Evolutionary conservation across 2,113 vertebrate species (phyloP).

Genomic region (Gadus macrocephalus): DNA sequence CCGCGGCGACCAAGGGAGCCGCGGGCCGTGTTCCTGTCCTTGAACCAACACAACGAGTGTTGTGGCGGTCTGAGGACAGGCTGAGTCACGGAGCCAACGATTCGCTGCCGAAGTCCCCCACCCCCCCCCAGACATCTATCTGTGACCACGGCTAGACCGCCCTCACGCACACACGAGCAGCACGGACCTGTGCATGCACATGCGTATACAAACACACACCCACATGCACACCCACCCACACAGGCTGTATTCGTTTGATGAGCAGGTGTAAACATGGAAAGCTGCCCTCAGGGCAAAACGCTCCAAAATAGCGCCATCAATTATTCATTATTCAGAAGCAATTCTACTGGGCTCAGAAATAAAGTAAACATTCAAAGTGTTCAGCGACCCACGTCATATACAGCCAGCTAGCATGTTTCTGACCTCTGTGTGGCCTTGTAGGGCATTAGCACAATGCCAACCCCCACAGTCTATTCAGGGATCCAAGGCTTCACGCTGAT

Average conservation of each 20-base stretch:
- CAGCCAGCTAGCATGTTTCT: too few relatives aligned
- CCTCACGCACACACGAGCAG: not conserved
- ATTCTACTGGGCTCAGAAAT: constrained; percentile 15
- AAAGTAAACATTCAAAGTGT: not conserved
- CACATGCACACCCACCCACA: constrained; percentile 2
- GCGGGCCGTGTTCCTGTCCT: not conserved
- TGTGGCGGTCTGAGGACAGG: constrained; percentile 4
- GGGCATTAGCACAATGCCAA: too few relatives aligned
- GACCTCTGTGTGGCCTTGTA: too few relatives aligned
- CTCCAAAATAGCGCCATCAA: constrained; percentile 39
- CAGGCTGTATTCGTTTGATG: constrained; percentile 26
- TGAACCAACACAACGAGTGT: not conserved
- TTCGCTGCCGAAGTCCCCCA: not conserved
- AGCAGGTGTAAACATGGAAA: constrained; percentile 33
- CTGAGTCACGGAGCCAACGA: constrained; percentile 14
- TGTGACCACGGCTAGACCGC: constrained; percentile 24
- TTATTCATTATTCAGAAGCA: constrained; percentile 19
- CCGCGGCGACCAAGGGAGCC: not conserved
- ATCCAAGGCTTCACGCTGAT: too few relatives aligned
- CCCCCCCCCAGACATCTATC: constrained; percentile 36
- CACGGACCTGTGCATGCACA: constrained; percentile 1
- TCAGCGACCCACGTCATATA: not conserved
- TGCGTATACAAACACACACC: not conserved
- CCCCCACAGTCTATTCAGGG: too few relatives aligned
- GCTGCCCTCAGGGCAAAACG: not conserved